Percentiles rank a stretch among this genome's conserved stretches.
Conservation (phyloP, 2,113 vertebrate species). For the Miniopterus natalensis region DNA sequence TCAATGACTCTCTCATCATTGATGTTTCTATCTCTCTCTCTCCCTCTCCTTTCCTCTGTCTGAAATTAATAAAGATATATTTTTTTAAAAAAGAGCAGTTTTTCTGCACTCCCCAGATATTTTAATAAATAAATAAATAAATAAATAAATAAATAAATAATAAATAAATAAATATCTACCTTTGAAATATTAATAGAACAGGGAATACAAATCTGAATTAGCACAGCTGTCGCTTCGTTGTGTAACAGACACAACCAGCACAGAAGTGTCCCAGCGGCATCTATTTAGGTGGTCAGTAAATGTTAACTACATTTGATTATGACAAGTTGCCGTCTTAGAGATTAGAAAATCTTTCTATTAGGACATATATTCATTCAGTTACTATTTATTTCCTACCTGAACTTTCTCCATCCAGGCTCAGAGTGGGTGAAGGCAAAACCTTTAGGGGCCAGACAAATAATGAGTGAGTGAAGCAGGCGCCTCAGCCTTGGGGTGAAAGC, state of each 20-base stretch:
- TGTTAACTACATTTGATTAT: neutral
- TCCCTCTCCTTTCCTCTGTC: no score
- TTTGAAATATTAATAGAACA: neutral
- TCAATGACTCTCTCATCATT: no score
- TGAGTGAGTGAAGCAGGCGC: neutral
- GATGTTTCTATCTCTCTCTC: no score
- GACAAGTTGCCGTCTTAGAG: neutral
- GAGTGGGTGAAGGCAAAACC: neutral
- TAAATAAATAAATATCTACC: neutral
- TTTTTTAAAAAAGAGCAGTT: no score
- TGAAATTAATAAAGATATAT: no score
- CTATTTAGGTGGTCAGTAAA: neutral
- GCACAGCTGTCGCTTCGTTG: neutral
- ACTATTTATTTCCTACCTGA: neutral
- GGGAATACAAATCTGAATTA: neutral
- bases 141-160: no score
- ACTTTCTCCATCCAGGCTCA: neutral
- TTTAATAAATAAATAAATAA: no score
- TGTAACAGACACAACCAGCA: neutral
- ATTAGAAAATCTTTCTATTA: neutral
- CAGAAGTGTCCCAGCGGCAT: neutral
- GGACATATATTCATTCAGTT: neutral
- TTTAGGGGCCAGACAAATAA: neutral
- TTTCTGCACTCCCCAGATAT: no score
- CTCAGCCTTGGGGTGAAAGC: neutral